Conservation (phyloP, 2,113 vertebrate species). For the Xiphophorus couchianus region DNA sequence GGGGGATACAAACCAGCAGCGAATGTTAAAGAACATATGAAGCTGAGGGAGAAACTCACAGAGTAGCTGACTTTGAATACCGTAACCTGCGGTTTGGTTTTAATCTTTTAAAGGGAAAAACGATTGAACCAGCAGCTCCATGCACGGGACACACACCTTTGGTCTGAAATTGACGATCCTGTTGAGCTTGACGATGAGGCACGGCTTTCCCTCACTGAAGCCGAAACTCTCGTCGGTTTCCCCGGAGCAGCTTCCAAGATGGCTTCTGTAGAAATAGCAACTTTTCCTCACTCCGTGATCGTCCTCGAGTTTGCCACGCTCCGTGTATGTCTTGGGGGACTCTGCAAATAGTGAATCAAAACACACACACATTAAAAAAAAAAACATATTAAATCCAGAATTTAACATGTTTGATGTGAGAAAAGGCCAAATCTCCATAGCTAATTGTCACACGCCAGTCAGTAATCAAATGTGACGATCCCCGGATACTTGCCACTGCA, state of each 20-base stretch:
- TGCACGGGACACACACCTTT: slow-evolving; percentile 77
- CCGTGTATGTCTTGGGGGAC: slow-evolving; percentile 45
- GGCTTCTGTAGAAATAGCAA: slow-evolving; percentile 84
- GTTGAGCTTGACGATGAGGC: slow-evolving; percentile 94
- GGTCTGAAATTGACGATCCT: slow-evolving; percentile 91
- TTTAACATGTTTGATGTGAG: too few relatives aligned
- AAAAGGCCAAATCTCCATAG: too few relatives aligned
- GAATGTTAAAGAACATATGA: too few relatives aligned
- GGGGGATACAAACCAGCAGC: too few relatives aligned
- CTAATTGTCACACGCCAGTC: too few relatives aligned
- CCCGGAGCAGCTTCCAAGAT: slow-evolving; percentile 87
- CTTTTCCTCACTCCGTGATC: slow-evolving; percentile 72
- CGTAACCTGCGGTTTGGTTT: neutral
- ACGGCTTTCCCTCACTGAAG: slow-evolving; percentile 87
- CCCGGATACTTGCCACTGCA: slow-evolving; percentile 83
- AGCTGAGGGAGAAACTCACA: too few relatives aligned
- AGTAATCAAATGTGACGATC: neutral
- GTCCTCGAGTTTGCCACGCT: slow-evolving; percentile 75
- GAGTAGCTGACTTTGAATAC: too few relatives aligned
- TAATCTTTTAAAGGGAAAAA: neutral
- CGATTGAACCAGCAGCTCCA: neutral
- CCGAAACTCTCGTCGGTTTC: slow-evolving; percentile 73
- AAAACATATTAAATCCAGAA: slow-evolving; percentile 5
- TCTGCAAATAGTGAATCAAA: slow-evolving; percentile 63
- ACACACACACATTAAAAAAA: too few relatives aligned